Evolutionary conservation across 2,888 invertebrate genomes (phyloP).

Genomic region (Ecliptopera silaceata): DNA sequence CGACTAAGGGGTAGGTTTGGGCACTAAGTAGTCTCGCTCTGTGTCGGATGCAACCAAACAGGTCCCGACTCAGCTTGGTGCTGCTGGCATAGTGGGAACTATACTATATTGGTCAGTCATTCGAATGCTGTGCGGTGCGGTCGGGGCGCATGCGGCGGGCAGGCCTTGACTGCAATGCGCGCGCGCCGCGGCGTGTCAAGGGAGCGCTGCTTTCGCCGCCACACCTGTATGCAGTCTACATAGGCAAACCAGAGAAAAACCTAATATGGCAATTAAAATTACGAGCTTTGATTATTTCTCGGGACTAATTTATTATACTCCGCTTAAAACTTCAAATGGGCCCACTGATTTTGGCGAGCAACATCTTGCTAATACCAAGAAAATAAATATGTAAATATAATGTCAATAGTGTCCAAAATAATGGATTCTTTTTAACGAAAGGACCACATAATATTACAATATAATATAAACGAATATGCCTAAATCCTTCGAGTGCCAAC

Average conservation of each 20-base stretch:
- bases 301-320: neutral
- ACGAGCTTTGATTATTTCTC: neutral
- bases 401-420: too few species aligned
- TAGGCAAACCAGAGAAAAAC: slow-evolving; percentile 47
- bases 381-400: neutral
- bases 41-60: too few species aligned
- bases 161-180: slow-evolving; percentile 82
- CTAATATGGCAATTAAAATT: slow-evolving; percentile 40
- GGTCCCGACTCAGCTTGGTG: too few species aligned
- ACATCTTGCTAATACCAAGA: neutral
- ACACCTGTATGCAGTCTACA: slow-evolving; percentile 67
- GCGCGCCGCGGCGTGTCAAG: slow-evolving; percentile 81
- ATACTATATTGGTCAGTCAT: slow-evolving; percentile 51
- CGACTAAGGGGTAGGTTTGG: too few species aligned
- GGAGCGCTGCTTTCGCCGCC: slow-evolving; percentile 81
- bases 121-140: slow-evolving; percentile 49
- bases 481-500: too few species aligned
- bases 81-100: too few species aligned
- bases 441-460: too few species aligned
- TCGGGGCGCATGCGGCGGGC: slow-evolving; percentile 55
- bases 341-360: too few species aligned
- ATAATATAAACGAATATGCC: too few species aligned
- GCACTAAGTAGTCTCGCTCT: too few species aligned
- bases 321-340: neutral
- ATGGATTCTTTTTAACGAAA: too few species aligned